Percentiles rank a stretch among this genome's conserved stretches.
Conservation (phyloP, 2,113 vertebrate species). For the Lampris megalopsis region DNA sequence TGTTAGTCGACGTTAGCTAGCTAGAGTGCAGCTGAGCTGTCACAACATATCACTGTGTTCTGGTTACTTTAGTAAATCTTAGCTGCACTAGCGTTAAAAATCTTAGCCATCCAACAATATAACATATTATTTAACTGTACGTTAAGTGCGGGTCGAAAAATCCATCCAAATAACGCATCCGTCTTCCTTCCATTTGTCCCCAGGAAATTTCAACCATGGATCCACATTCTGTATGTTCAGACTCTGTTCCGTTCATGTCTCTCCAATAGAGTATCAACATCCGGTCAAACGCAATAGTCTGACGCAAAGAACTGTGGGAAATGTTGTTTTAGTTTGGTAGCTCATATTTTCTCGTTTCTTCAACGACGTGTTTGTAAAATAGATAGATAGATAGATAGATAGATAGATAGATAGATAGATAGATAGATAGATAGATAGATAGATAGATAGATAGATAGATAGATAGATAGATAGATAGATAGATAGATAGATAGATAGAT, state of each 20-base stretch:
- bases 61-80: conserved; percentile 9
- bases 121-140: conserved; percentile 36
- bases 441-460: no score
- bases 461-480: no score
- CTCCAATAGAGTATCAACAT: conserved; percentile 71
- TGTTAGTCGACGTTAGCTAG: conserved; percentile 40
- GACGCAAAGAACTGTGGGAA: conserved; percentile 67
- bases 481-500: no score
- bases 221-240: conserved; percentile 34
- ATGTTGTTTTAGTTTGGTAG: conserved; percentile 39
- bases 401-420: background rate
- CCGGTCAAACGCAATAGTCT: conserved; percentile 48
- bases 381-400: conserved; percentile 4
- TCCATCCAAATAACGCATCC: conserved; percentile 41
- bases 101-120: conserved; percentile 1
- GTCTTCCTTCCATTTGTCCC: conserved; percentile 37
- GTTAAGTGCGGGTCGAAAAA: conserved; percentile 35
- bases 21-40: conserved; percentile 52
- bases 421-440: no score
- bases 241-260: conserved; percentile 14
- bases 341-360: background rate
- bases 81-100: conserved; percentile 23
- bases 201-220: conserved; percentile 31
- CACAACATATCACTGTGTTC: conserved; percentile 34
- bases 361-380: background rate